Conservation (phyloP, 2,113 vertebrate species). For the Labeo catla region DNA sequence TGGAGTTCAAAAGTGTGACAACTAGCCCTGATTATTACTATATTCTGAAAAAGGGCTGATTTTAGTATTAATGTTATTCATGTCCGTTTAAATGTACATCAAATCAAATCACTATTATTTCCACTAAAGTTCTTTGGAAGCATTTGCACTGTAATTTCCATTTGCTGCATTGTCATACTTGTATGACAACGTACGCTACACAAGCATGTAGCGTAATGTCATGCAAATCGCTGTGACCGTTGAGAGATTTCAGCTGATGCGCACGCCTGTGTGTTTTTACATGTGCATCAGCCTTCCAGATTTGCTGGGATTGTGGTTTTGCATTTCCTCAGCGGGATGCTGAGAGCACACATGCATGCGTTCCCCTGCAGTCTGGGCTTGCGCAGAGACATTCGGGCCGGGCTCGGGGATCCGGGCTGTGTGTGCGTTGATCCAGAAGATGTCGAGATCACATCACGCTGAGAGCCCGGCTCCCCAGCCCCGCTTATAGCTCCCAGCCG, state of each 20-base stretch:
- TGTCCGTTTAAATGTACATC: neutral
- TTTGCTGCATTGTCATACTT: neutral
- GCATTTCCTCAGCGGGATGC: constrained; percentile 16
- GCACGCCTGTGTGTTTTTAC: neutral
- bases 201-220: neutral
- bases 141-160: neutral
- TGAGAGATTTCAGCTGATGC: constrained; percentile 10
- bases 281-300: constrained; percentile 36
- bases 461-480: constrained; percentile 55
- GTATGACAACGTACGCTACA: neutral
- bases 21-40: neutral
- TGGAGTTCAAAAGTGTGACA: neutral
- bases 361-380: constrained; percentile 49
- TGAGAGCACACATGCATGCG: constrained; percentile 50
- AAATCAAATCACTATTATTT: neutral
- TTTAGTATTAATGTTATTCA: neutral
- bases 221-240: neutral
- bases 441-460: constrained; percentile 62
- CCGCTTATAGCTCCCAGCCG: constrained; percentile 47
- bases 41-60: neutral
- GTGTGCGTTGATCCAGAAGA: constrained; percentile 65
- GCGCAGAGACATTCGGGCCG: constrained; percentile 11
- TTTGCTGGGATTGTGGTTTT: constrained; percentile 51
- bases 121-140: neutral
- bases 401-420: constrained; percentile 29